Evolutionary conservation across 2,888 invertebrate genomes (phyloP), one percentile per base, ranked within the genome.

Genomic region (Plemyria rubiginata): DNA sequence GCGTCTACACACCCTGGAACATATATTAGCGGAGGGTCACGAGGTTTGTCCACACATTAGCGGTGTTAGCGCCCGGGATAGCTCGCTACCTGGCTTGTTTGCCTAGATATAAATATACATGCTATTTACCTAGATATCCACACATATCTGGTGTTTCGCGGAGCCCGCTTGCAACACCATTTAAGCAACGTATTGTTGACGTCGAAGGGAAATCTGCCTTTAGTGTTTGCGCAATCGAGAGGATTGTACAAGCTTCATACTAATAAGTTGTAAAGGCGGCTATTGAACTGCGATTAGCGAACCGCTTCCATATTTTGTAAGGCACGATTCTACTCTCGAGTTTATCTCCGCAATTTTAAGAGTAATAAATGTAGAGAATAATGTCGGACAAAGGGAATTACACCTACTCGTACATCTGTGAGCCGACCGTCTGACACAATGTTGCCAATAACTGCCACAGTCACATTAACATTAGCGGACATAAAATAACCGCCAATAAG

Each of bases 401-500:
- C 60, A 62, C 62, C 63, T 67, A 64, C 32, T 32, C 32, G 32
- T 32, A 38, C 66, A 67, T 70, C 71, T 70, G 70, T 66, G 38
- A 72, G 77, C 68, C 67, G 70, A 68, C 55, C 61, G 71, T 67
- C 45, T 40, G 79, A 79, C 80, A 90, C 92, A 90, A 86, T 88
- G 92, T 91, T 87, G 90, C 87, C 72, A 84, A 86, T 85, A 84
- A 87, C 80, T 73, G 79, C 84, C 73, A 77, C 84, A 80, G 82
- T 82, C 82, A 82, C 87, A 87, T 87, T 87, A 87, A 90, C 89
- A 90, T 91, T 89, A 87, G 88, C 87, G 80, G 79, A 87, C 88
- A 85, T 91, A 89, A 91, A 88, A 88, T 87, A 88, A 88, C 91
- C 88, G 92, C 92, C 91, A 92, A 92, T 92, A 91, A 90, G 86